These are phyloP conservation scores for Planiliza haematocheilus DNA, from an alignment of 2,113 vertebrate species.

Conservation along the genomic window DNA sequence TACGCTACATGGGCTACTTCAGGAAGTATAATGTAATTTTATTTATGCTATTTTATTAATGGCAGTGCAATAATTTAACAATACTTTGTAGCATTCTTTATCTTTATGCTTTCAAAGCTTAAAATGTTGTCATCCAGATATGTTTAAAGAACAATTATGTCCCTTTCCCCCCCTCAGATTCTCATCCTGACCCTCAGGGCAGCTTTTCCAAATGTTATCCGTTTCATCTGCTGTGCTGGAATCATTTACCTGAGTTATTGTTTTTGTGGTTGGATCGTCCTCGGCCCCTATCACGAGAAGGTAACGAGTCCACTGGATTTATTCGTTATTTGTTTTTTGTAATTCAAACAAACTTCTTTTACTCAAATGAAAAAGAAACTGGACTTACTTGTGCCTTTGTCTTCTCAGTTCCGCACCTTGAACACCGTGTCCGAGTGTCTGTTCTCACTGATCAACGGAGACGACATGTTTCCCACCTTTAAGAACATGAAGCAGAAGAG, in stretches of 20 bases:
- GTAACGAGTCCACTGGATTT: slow-evolving; percentile 62
- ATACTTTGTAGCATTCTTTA: no score
- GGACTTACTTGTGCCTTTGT: no score
- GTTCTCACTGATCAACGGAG: slow-evolving; percentile 96
- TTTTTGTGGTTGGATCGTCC: slow-evolving; percentile 96
- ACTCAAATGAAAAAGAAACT: neutral
- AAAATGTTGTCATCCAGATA: neutral
- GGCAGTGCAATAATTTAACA: no score
- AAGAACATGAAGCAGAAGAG: slow-evolving; percentile 93
- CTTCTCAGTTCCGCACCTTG: slow-evolving; percentile 90
- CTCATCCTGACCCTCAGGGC: slow-evolving; percentile 88
- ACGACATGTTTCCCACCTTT: slow-evolving; percentile 96
- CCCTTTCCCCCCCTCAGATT: slow-evolving; percentile 57
- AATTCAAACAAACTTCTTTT: neutral
- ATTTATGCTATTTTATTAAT: slow-evolving; percentile 52
- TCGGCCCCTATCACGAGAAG: slow-evolving; percentile 95
- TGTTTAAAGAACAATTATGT: neutral
- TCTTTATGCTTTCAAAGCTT: no score
- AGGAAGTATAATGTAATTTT: slow-evolving; percentile 94
- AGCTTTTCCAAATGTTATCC: slow-evolving; percentile 91
- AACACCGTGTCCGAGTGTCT: slow-evolving; percentile 94
- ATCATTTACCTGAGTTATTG: slow-evolving; percentile 98
- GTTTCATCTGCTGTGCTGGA: slow-evolving; percentile 93
- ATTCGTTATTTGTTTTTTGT: no score
- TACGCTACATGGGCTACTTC: slow-evolving; percentile 95